Percentiles rank a stretch among this genome's conserved stretches.
Conservation (phyloP, 2,113 vertebrate genomes). For the Pseudopodoces humilis region DNA sequence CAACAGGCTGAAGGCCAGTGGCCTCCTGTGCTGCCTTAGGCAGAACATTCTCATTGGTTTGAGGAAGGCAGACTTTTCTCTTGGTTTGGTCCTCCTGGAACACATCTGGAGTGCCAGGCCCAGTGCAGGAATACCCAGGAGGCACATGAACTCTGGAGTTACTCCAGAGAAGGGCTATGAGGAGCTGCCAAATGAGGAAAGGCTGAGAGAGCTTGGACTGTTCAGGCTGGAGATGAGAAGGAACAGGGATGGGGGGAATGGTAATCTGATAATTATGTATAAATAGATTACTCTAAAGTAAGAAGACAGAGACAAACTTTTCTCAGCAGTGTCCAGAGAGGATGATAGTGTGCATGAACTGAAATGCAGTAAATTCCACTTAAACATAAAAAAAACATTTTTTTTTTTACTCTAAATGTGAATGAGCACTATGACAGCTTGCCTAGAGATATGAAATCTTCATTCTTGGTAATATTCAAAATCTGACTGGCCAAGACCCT, state of each 20-base stretch:
- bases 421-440: neutral
- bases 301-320: neutral
- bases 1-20: neutral
- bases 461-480: neutral
- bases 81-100: neutral
- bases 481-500: neutral
- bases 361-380: neutral
- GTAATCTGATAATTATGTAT: neutral
- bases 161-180: neutral
- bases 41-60: neutral
- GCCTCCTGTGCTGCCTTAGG: neutral
- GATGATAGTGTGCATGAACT: neutral
- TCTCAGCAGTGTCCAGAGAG: neutral
- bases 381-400: neutral
- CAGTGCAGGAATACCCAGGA: neutral
- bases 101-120: neutral
- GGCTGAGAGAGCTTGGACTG: neutral
- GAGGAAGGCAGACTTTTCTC: neutral
- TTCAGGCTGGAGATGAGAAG: neutral
- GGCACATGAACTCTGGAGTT: neutral
- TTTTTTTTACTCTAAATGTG: neutral
- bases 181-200: neutral
- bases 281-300: neutral
- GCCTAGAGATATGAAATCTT: neutral
- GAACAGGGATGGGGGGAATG: accelerated